phyloP scores from a whole-genome alignment of 2,888 invertebrate species.

The Leptinotarsa juncta region DNA sequence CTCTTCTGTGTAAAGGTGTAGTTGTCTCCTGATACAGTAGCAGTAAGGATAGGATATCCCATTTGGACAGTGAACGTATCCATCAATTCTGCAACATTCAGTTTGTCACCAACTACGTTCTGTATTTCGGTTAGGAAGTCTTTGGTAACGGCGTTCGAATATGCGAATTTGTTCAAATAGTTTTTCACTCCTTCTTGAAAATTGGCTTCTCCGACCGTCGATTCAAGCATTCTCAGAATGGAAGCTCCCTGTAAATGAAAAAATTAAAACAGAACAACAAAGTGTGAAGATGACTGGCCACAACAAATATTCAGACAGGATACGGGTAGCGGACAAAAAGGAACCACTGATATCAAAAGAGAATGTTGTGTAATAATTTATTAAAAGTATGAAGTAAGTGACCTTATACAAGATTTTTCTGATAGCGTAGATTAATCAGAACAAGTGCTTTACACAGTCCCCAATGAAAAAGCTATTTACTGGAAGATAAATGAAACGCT shows the following conservation, averaged over 20 bases:
- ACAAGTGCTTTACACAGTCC: too few relatives aligned
- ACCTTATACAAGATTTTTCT: too few relatives aligned
- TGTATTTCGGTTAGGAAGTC: conserved; percentile 80
- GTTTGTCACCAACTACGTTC: conserved; percentile 64
- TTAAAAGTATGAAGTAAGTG: too few relatives aligned
- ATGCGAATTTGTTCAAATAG: conserved; percentile 79
- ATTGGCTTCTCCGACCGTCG: conserved; percentile 77
- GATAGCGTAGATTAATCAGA: too few relatives aligned
- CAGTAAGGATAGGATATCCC: conserved; percentile 85
- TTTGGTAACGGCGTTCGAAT: conserved; percentile 82
- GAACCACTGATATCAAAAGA: too few relatives aligned
- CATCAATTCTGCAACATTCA: conserved; percentile 70
- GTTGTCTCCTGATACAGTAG: conserved; percentile 65
- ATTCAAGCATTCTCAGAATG: conserved; percentile 88
- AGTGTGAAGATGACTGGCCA: too few relatives aligned
- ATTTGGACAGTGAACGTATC: conserved; percentile 91
- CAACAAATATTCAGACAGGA: too few relatives aligned
- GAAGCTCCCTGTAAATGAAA: conserved; percentile 78
- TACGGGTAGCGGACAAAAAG: too few relatives aligned
- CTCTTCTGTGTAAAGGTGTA: conserved; percentile 78
- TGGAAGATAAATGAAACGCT: too few relatives aligned
- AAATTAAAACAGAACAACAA: too few relatives aligned
- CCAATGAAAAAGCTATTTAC: too few relatives aligned
- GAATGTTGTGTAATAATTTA: too few relatives aligned
- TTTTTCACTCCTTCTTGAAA: conserved; percentile 80